These are phyloP conservation scores for Patiria miniata DNA, from an alignment of 35 echinoderm and acorn worm species.

Conservation along the genomic window DNA sequence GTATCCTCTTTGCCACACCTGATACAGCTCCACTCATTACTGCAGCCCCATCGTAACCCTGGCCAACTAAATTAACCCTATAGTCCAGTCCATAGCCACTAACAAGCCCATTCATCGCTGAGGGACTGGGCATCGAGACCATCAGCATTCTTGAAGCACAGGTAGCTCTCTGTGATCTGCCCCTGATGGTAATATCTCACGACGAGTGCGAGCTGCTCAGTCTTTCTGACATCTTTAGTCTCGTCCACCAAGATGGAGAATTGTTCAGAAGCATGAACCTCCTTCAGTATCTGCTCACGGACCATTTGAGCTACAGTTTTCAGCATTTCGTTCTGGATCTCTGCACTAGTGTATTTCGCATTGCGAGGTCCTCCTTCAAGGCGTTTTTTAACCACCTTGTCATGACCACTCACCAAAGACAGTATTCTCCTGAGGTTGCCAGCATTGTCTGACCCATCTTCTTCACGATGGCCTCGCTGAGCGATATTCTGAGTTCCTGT, in stretches of 20 bases:
- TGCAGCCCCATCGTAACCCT: slow-evolving; percentile 60
- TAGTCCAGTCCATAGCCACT: slow-evolving; percentile 40
- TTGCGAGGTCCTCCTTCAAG: not conserved
- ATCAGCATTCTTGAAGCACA: slow-evolving; percentile 46
- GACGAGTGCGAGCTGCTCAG: slow-evolving; percentile 58
- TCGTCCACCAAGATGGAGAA: slow-evolving; percentile 59
- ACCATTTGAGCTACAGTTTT: slow-evolving; percentile 57
- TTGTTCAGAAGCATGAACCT: slow-evolving; percentile 25
- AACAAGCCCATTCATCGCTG: not conserved
- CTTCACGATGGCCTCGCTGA: too few species aligned
- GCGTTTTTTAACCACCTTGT: too few species aligned
- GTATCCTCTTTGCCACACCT: slow-evolving; percentile 36
- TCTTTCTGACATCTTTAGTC: slow-evolving; percentile 65
- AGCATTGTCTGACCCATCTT: too few species aligned
- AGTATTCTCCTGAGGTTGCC: too few species aligned
- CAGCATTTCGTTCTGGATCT: slow-evolving; percentile 59
- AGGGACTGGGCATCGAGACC: slow-evolving; percentile 45
- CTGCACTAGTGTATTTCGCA: slow-evolving; percentile 61
- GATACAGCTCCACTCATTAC: slow-evolving; percentile 59
- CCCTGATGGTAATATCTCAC: slow-evolving; percentile 57
- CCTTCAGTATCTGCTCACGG: slow-evolving; percentile 50
- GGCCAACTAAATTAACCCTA: slow-evolving; percentile 35
- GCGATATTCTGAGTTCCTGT: too few species aligned
- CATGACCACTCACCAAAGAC: too few species aligned
- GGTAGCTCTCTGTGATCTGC: slow-evolving; percentile 40